Evolutionary conservation across 1,140 invertebrate genomes (phyloP), one percentile per base, ranked within the genome.

Genomic region (Heliconius hewitsoni): DNA sequence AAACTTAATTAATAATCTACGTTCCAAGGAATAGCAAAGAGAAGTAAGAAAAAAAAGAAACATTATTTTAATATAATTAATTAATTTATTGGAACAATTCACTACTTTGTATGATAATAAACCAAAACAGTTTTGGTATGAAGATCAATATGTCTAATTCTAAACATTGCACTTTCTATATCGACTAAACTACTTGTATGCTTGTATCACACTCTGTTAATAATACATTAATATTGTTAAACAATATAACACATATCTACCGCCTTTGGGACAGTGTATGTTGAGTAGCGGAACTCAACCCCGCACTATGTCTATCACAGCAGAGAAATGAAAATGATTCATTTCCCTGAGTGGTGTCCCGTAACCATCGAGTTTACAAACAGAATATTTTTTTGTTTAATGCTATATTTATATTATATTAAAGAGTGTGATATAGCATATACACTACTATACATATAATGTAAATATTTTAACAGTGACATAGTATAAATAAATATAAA

Each of bases 31-130:
- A 71, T 34, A 34, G 9, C 13, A 75, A 76, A 16, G n/a, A n/a
- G 9, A 30, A 71, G 4, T 78, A 75, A 70, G 70, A 84, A 83
- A 81, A 71, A 80, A 81, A 78, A 83, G 73, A 78, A 1, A 42
- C 50, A 34, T 18, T 11, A 66, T 16, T 13, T 27, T 66, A 27
- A 19, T 81, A 82, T 85, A 80, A 81, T 86, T 86, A 83, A 87
- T 90, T 89, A 82, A 90, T 90, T 91, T 89, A 92, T 91, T 88
- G 82, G 85, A 93, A 93, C 89, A 93, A 92, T 93, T 93, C 88
- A 90, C 90, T 93, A 93, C 87, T 93, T 89, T 91, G 89, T 92
- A 93, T 91, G 84, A 91, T 88, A 90, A 91, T 88, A 88, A 91
- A 90, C 92, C 87, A 91, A 92, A 89, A 79, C 82, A 84, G 81